Evolutionary conservation across 2,797 vertebrate species (phyloP).

Genomic region (Nannoperca australis): DNA sequence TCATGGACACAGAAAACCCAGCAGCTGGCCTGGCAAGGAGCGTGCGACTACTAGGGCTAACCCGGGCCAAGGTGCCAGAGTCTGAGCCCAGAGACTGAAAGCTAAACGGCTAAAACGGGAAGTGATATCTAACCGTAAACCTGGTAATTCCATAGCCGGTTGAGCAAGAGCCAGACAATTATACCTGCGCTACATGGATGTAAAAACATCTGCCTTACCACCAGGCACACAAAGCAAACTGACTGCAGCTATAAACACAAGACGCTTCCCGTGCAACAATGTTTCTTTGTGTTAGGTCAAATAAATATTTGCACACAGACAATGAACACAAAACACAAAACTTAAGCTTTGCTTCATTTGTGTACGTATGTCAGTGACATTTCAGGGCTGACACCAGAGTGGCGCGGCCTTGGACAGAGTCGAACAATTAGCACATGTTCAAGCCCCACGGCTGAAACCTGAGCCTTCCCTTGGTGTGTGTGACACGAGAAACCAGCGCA

Average conservation of each 20-base stretch:
- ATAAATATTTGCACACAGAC: constrained; percentile 46
- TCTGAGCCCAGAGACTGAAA: constrained; percentile 47
- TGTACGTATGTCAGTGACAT: constrained; percentile 37
- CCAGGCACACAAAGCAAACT: constrained; percentile 30
- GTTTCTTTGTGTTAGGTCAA: constrained; percentile 53
- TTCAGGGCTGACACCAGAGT: constrained; percentile 54
- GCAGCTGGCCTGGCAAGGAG: constrained; percentile 75
- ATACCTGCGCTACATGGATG: constrained; percentile 41
- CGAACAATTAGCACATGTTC: constrained; percentile 62
- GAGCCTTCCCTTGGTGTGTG: constrained; percentile 48
- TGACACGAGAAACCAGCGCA: constrained; percentile 58
- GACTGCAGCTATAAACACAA: constrained; percentile 20
- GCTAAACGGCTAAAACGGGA: constrained; percentile 36
- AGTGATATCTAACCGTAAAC: constrained; percentile 54
- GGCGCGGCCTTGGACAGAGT: constrained; percentile 39
- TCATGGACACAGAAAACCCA: constrained; percentile 75
- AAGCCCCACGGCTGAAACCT: constrained; percentile 55
- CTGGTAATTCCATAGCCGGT: constrained; percentile 56
- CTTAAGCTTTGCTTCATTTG: constrained; percentile 18
- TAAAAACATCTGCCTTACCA: constrained; percentile 45
- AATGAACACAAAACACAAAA: constrained; percentile 24
- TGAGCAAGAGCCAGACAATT: constrained; percentile 56
- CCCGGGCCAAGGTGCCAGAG: constrained; percentile 45
- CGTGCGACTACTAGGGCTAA: constrained; percentile 41
- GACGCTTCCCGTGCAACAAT: constrained; percentile 25